A percentile compares a stretch with the other conserved stretches of the same genome.
Conservation (phyloP, 2,113 vertebrate species). For the Poicephalus meyeri region DNA sequence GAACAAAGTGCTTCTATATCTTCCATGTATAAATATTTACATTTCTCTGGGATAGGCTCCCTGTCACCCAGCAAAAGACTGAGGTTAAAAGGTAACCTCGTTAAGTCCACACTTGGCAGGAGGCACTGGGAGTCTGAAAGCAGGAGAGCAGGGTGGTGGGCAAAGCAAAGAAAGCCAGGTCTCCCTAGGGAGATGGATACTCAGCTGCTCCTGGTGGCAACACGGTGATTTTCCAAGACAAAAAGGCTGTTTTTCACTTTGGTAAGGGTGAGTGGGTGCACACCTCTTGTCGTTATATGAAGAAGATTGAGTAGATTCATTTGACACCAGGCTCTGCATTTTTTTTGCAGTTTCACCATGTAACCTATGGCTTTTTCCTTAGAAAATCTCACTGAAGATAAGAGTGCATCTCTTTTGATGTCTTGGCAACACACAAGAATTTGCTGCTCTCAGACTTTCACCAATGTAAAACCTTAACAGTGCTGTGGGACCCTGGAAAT, state of each 20-base stretch:
- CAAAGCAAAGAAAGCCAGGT: neutral
- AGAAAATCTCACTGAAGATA: neutral
- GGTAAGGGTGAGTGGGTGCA: neutral
- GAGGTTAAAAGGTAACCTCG: neutral
- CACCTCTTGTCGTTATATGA: neutral
- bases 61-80: neutral
- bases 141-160: accelerated
- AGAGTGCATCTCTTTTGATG: neutral
- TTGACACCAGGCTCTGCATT: neutral
- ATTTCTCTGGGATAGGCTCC: neutral
- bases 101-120: neutral
- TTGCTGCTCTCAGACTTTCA: neutral
- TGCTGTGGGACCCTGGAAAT: neutral
- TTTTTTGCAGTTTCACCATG: neutral
- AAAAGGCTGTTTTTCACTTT: neutral
- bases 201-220: neutral
- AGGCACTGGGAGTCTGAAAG: neutral
- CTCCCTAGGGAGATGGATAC: neutral
- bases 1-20: neutral
- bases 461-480: too few relatives aligned
- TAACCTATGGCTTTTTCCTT: accelerated
- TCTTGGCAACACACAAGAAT: neutral
- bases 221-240: neutral
- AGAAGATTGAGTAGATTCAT: neutral
- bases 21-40: neutral